A percentile compares a stretch with the other conserved stretches of the same genome.
These are phyloP conservation scores for Albula glossodonta DNA, from an alignment of 2,113 vertebrate species.

Conservation along the genomic window DNA sequence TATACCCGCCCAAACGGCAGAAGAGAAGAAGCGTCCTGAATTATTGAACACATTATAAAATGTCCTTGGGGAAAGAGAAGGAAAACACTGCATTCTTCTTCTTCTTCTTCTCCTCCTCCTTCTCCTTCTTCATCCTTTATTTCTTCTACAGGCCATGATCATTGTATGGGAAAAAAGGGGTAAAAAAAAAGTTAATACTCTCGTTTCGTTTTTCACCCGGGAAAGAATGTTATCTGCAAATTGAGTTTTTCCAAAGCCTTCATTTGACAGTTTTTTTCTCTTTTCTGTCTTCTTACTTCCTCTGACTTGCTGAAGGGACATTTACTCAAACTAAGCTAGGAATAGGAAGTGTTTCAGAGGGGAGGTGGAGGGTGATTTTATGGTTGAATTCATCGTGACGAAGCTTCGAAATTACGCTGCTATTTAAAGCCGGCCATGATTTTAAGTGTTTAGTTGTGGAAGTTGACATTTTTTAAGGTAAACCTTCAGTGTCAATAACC, in stretches of 20 bases:
- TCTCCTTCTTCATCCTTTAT: not conserved
- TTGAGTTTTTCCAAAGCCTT: constrained; percentile 43
- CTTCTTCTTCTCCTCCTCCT: constrained; percentile 7
- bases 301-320: constrained; percentile 56
- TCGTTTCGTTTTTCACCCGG: constrained; percentile 38
- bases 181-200: constrained; percentile 43
- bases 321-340: constrained; percentile 56
- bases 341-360: constrained; percentile 41
- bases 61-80: constrained; percentile 61
- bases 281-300: constrained; percentile 1
- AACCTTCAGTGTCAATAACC: not conserved
- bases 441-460: not conserved
- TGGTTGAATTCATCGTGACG: constrained; percentile 29
- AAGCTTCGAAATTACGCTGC: not conserved
- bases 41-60: constrained; percentile 66
- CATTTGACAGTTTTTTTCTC: constrained; percentile 31
- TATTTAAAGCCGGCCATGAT: not conserved
- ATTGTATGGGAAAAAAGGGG: constrained; percentile 42
- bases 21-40: constrained; percentile 59
- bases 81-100: constrained; percentile 58
- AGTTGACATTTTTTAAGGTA: not conserved
- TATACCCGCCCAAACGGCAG: constrained; percentile 24
- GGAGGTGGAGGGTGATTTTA: constrained; percentile 55
- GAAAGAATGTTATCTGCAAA: constrained; percentile 67
- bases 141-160: constrained; percentile 41